Evolutionary conservation across 2,888 invertebrate genomes (phyloP), one percentile per base, ranked within the genome.

Genomic region (Perizoma flavofasciatum): DNA sequence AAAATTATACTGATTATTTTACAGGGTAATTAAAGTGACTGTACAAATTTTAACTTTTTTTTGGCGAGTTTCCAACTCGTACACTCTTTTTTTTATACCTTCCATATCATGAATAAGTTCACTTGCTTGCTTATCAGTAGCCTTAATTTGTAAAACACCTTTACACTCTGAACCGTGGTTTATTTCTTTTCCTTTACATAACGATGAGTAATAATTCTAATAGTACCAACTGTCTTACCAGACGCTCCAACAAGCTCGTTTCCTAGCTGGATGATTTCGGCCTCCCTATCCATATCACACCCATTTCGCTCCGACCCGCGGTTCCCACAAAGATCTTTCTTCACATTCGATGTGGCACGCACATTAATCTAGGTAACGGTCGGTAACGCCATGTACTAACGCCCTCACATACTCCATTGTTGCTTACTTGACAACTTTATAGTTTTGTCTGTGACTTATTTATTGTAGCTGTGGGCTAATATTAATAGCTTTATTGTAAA

Each of bases 241-340:
- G 22, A 22, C 3, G 40, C 40, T 47, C 37, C 7, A 63, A 50
- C 52, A 59, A 37, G 50, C 10, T 49, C n/a, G n/a, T 49, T 6
- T 6, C 3, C 46, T 44, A 48, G 59, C 40, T 63, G 53, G 54
- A 55, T 60, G 59, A 63, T 65, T 47, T 61, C 55, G 65, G 55
- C 55, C 59, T 47, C 54, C 49, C 10, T 22, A 53, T 8, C 69
- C 37, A 70, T 74, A 33, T 74, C 60, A 76, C 73, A 61, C 73
- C 48, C 65, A 76, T 77, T 76, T 78, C 69, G 85, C 81, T 85
- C 79, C 74, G 78, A 81, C 83, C 83, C 78, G 78, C 80, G 78
- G 83, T 89, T 89, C 89, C 86, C 89, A 89, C 89, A 87, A 89
- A 84, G 83, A 85, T 89, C 85, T 88, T 81, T 89, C 89, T 84